phyloP scores from a whole-genome alignment of 2,113 vertebrate species.

The Tursiops truncatus region DNA sequence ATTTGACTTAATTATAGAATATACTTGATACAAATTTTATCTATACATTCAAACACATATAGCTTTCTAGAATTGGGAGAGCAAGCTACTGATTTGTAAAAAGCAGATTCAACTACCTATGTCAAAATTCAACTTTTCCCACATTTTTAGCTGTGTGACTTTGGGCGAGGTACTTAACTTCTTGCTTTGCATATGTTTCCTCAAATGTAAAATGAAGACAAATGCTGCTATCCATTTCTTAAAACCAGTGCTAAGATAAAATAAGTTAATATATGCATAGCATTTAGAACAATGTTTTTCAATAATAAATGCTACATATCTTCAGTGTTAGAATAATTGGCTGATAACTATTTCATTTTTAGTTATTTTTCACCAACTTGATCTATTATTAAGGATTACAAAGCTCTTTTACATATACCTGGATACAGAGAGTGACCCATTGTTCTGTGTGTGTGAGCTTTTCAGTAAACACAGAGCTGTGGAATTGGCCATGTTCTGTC shows the following conservation, averaged over 20 bases:
- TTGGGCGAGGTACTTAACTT: neutral
- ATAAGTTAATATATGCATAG: neutral
- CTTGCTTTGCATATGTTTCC: neutral
- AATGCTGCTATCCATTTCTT: neutral
- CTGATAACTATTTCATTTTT: neutral
- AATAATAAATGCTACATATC: neutral
- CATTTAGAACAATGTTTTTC: neutral
- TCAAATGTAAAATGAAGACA: neutral
- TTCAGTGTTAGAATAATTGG: neutral
- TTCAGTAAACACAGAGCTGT: neutral
- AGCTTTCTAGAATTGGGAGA: neutral
- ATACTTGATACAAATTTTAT: neutral
- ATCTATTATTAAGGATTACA: neutral
- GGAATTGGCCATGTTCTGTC: neutral
- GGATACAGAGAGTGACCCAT: neutral
- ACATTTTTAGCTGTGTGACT: neutral
- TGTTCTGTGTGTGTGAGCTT: neutral
- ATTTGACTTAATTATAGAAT: constrained; percentile 3
- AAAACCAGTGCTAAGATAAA: neutral
- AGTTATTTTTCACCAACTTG: neutral
- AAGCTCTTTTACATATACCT: neutral
- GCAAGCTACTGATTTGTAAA: neutral
- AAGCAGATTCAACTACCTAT: neutral
- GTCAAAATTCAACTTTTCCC: neutral
- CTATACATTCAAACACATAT: neutral